Evolutionary conservation across 2,113 vertebrate genomes (phyloP).

Genomic region (Daubentonia madagascariensis): DNA sequence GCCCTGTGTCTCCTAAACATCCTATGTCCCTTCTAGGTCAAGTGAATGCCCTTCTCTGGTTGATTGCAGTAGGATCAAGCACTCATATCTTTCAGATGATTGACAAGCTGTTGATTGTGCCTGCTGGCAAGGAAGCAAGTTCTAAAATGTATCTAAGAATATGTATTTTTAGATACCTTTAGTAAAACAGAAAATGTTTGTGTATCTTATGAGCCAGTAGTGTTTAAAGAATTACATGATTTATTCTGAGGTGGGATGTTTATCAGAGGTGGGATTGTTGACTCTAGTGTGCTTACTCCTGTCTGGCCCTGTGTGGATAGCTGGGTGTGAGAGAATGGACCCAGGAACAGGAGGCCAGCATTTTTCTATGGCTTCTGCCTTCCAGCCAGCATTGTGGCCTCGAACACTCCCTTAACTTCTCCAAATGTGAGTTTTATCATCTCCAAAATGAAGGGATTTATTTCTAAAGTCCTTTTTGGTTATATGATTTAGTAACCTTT

Average conservation of each 20-base stretch:
- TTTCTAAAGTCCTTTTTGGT: constrained; percentile 12
- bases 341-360: not conserved
- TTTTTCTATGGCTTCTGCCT: not conserved
- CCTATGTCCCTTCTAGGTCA: constrained; percentile 11
- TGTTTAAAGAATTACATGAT: constrained; percentile 8
- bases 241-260: not conserved
- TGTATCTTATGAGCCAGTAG: not conserved
- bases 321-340: not conserved
- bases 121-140: not conserved
- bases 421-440: not conserved
- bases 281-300: not conserved
- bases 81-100: constrained; percentile 36
- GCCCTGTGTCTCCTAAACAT: not conserved
- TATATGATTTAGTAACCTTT: not conserved
- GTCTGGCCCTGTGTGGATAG: not conserved
- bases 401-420: not conserved
- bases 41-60: constrained; percentile 1
- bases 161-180: constrained; percentile 28
- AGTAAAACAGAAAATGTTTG: not conserved
- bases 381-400: not conserved
- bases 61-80: constrained; percentile 6
- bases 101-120: constrained; percentile 36
- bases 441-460: not conserved
- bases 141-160: constrained; percentile 39
- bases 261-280: not conserved